Base-by-base conservation (phyloP, 2,113 vertebrate genomes). In the Carollia perspicillata region DNA sequence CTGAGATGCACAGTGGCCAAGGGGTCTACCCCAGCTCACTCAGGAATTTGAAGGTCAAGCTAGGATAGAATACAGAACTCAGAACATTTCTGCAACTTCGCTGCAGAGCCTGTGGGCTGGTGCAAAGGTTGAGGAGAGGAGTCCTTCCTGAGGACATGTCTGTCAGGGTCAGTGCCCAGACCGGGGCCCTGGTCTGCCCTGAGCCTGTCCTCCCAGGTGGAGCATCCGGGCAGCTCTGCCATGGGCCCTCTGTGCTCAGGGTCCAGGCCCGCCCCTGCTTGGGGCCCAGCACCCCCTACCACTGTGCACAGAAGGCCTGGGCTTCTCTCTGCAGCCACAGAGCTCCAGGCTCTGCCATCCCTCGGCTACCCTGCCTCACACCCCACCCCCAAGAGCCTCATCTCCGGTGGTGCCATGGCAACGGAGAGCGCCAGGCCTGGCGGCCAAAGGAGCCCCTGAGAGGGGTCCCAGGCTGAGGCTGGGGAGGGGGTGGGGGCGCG, bases 361-460 rank as follows among this genome's bases (percentile, higher is more conserved):
- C 17, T 40, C 33, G 0, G 13, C 80, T 83, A 81, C 87, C 84
- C 55, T 84, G 93, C 75, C 90, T 18, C 9, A 18, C 30, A 11
- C 13, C 0, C 69, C 92, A 40, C 33, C 80, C 94, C 75, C 81
- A 47, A 83, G 33, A 85, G 66, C 74, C 87, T 96, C 16, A 0
- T 71, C 93, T 94, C 0, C 0, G 6, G 49, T 0, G 26, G 84
- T 90, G 81, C 93, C 94, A 97, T 97, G 94, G 96, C 85, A 97
- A 98, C 96, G 0, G 49, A 84, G 84, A 97, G 87, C 49, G 5
- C 84, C 94, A 91, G 95, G 63, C 96, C 95, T 97, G 98, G 98
- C 97, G 72, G 1, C 1, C 98, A 98, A 96, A 98, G 98, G 97
- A 97, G 90, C 94, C 97, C 97, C 96, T 47, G 96, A 94, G 94